A percentile compares a stretch with the other conserved stretches of the same genome.
These are phyloP conservation scores for Poeciliopsis turneri DNA, from an alignment of 2,797 vertebrate species.

Conservation along the genomic window DNA sequence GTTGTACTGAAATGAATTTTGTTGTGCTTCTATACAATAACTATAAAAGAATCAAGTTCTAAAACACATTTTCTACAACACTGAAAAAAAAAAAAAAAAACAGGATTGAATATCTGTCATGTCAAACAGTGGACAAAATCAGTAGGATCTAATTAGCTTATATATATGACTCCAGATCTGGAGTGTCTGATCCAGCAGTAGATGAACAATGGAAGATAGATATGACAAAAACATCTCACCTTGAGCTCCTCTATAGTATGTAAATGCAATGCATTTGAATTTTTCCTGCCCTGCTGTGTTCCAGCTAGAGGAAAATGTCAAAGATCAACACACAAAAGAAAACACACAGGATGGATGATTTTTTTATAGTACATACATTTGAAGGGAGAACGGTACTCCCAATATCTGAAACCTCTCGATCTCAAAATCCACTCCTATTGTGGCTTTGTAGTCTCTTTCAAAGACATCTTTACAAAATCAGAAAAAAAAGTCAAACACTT, in stretches of 20 bases:
- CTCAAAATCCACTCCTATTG: slow-evolving; percentile 94
- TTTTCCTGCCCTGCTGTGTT: slow-evolving; percentile 88
- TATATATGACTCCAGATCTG: not conserved
- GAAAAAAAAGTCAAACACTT: not conserved
- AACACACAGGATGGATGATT: not conserved
- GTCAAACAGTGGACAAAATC: not conserved
- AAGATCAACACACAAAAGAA: not conserved
- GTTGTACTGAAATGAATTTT: too few relatives aligned
- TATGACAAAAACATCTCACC: not conserved
- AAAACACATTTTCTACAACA: not conserved
- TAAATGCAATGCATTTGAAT: slow-evolving; percentile 92
- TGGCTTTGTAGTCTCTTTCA: slow-evolving; percentile 91
- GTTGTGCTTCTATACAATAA: not conserved
- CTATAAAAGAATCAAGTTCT: not conserved
- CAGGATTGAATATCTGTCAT: not conserved
- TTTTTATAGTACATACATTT: not conserved
- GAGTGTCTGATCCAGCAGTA: not conserved
- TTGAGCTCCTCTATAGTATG: not conserved
- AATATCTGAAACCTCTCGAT: slow-evolving; percentile 90
- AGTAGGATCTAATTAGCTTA: not conserved
- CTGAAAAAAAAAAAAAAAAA: not conserved
- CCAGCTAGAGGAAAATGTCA: not conserved
- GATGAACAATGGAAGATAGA: not conserved
- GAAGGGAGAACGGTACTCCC: slow-evolving; percentile 40
- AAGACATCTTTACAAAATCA: slow-evolving; percentile 63